Conservation (phyloP, 2,888 invertebrate species). For the Margaritifera margaritifera region DNA sequence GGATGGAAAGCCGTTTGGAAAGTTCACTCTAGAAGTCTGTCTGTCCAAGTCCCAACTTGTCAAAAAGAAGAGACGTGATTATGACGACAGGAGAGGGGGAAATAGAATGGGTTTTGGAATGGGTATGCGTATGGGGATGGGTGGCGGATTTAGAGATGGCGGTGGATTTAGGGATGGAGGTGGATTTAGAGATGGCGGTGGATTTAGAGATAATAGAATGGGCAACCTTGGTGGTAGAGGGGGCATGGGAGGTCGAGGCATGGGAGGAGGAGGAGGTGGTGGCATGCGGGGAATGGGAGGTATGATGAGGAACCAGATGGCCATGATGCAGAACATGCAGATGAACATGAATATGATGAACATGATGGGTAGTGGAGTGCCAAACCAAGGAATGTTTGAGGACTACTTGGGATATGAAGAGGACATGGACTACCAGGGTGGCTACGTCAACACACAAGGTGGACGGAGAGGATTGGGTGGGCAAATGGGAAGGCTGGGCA, state of each 20-base stretch:
- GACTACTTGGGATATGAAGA: too few relatives aligned
- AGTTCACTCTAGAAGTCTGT: slow-evolving; percentile 10
- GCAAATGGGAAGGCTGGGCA: too few relatives aligned
- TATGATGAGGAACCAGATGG: neutral
- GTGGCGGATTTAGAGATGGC: neutral
- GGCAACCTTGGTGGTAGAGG: slow-evolving; percentile 3
- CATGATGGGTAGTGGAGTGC: slow-evolving; percentile 1
- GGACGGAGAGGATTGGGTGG: too few relatives aligned
- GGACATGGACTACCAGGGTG: too few relatives aligned
- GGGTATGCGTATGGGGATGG: neutral
- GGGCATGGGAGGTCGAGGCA: too few relatives aligned
- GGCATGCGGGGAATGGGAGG: neutral
- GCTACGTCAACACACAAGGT: too few relatives aligned
- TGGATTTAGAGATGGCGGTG: neutral
- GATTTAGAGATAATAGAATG: slow-evolving; percentile 1
- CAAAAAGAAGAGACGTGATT: slow-evolving; percentile 15
- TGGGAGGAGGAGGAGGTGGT: neutral
- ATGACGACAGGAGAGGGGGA: neutral
- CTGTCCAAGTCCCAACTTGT: slow-evolving; percentile 23
- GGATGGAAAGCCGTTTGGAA: slow-evolving; percentile 21
- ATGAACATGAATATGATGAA: slow-evolving; percentile 6
- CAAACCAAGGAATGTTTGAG: too few relatives aligned
- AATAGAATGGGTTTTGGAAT: neutral
- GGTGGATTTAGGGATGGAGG: slow-evolving; percentile 1
- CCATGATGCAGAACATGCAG: slow-evolving; percentile 3